Conservation (phyloP, 2,113 vertebrate species). For the Ammodytes marinus region DNA sequence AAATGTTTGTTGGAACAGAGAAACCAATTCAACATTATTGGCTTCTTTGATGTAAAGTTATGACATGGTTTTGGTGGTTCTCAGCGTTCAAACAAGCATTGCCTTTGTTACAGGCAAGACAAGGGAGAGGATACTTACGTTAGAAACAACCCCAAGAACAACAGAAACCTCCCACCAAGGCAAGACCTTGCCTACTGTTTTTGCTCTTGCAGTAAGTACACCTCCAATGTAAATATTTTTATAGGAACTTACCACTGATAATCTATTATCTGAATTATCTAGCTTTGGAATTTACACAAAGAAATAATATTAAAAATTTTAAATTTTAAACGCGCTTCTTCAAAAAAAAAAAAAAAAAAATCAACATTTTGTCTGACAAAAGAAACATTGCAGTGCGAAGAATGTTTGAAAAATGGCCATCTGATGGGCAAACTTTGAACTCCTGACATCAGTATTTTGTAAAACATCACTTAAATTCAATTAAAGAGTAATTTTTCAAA, state of each 20-base stretch:
- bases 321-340: not conserved
- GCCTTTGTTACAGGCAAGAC: conserved; percentile 14
- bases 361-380: no score
- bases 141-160: conserved; percentile 43
- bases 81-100: conserved; percentile 75
- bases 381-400: not conserved
- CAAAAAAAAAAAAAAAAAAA: not conserved
- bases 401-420: not conserved
- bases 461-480: not conserved
- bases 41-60: not conserved
- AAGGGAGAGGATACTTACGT: conserved; percentile 46
- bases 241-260: not conserved
- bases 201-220: conserved; percentile 18
- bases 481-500: not conserved
- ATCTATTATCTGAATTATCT: not conserved
- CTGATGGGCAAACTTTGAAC: not conserved
- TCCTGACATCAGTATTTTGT: not conserved
- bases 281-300: not conserved
- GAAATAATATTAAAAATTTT: not conserved
- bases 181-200: conserved; percentile 31
- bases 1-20: conserved; percentile 72
- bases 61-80: conserved; percentile 20
- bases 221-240: conserved; percentile 11
- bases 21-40: conserved; percentile 4
- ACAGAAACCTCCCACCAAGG: conserved; percentile 50